Conservation (phyloP, 2,113 vertebrate species). For the Archilochus colubris region DNA sequence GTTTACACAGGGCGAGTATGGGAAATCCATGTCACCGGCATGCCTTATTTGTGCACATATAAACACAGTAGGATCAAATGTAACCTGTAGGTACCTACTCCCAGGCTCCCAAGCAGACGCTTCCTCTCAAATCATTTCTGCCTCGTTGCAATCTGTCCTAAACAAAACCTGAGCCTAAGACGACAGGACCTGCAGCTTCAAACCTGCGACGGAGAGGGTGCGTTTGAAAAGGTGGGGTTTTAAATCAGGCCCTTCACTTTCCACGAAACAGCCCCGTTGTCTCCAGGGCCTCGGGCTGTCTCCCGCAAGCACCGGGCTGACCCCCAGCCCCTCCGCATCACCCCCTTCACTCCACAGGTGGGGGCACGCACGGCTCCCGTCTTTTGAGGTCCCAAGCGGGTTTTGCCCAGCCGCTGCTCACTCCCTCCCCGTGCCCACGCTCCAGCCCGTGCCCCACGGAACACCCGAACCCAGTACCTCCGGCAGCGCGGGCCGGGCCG, state of each 20-base stretch:
- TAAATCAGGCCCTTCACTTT: accelerated
- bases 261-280: accelerated
- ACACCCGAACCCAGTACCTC: neutral
- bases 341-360: accelerated
- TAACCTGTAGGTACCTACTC: accelerated
- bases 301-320: no score
- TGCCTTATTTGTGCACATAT: neutral
- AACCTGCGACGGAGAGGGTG: accelerated
- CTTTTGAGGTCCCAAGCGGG: neutral
- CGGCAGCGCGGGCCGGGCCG: no score
- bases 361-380: accelerated
- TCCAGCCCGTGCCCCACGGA: neutral
- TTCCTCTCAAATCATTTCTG: neutral
- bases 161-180: accelerated
- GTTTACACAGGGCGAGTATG: neutral
- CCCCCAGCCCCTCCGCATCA: no score
- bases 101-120: neutral
- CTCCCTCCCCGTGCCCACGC: accelerated
- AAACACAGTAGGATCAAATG: neutral
- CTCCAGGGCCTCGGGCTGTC: accelerated
- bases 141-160: neutral
- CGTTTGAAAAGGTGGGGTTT: accelerated
- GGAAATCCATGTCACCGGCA: neutral
- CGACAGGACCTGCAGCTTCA: neutral
- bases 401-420: neutral